Base-by-base conservation (phyloP, 2,888 invertebrate genomes). In the Drosophila mulleri region DNA sequence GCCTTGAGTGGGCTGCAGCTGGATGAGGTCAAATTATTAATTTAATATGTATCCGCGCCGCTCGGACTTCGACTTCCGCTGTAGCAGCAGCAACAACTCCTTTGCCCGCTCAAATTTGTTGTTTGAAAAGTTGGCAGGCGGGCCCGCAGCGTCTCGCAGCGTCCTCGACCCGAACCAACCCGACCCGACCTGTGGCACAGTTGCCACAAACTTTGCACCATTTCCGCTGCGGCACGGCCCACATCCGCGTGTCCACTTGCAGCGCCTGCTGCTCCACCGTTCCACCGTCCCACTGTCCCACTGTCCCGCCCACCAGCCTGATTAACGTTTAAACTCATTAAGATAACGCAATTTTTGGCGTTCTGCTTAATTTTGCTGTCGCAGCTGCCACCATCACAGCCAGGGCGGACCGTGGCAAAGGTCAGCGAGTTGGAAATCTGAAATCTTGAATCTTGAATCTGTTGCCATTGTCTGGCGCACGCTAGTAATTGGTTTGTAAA, bases 241-340 rank as follows among this genome's bases (percentile, higher is more conserved):
- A 69, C 69, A 65, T 80, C 78, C 78, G 78, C 47, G 52, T 50
- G 48, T 62, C 64, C 53, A 54, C 39, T 48, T 42, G 60, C 58
- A 53, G 47, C 29, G n/a, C 18, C 16, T 26, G 42, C 44, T n/a
- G 9, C 44, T 32, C 29, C 37, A 41, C 62, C 7, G 9, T 11
- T 32, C 29, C 37, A 41, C 62, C 8, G 7, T 26, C 42, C 29
- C 29, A 39, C 62, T 53, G 7, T 26, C 42, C 29, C 29, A 39
- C 62, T 53, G 63, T 47, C 48, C 64, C 69, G 23, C 26, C 78
- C 63, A 65, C 67, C 66, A 70, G 80, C 67, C 85, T 86, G 85
- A 86, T 86, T 86, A 86, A 82, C 87, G 85, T 82, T 87, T 91
- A 89, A 91, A 89, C 91, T 91, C 90, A 92, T 91, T 92, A 91